Percentiles rank a stretch among this genome's conserved stretches.
Conservation (phyloP, 2,797 vertebrate species). For the Acanthurus leucopareius region DNA sequence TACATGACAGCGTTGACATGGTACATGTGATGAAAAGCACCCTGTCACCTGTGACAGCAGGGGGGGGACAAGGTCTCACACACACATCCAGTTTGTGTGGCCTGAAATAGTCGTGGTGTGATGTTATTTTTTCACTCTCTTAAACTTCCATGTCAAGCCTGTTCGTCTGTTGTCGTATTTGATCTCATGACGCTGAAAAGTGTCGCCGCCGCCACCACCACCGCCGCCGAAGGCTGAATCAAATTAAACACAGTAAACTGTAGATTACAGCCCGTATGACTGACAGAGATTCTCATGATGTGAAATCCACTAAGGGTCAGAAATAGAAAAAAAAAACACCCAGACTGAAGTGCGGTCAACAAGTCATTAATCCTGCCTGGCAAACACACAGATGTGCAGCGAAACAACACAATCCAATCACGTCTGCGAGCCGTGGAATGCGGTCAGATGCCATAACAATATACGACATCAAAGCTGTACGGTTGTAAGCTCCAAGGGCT, state of each 20-base stretch:
- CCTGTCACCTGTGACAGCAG: constrained; percentile 56
- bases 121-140: background rate
- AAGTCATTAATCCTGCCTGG: constrained; percentile 72
- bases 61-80: constrained; percentile 34
- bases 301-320: constrained; percentile 30
- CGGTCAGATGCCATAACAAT: constrained; percentile 78
- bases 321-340: constrained; percentile 69
- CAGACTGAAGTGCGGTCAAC: constrained; percentile 55
- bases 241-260: background rate
- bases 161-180: background rate
- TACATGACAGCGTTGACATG: constrained; percentile 37
- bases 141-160: constrained; percentile 11
- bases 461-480: constrained; percentile 78
- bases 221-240: background rate
- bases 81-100: constrained; percentile 24
- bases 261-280: constrained; percentile 33
- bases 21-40: constrained; percentile 49
- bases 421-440: constrained; percentile 64
- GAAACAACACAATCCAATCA: constrained; percentile 77
- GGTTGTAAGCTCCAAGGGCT: constrained; percentile 71
- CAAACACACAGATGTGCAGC: constrained; percentile 77
- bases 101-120: background rate
- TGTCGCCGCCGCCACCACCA: too few species aligned
- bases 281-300: constrained; percentile 48
- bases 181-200: constrained; percentile 16